phyloP scores from a whole-genome alignment of 2,113 vertebrate species.

The Cottus gobio region DNA sequence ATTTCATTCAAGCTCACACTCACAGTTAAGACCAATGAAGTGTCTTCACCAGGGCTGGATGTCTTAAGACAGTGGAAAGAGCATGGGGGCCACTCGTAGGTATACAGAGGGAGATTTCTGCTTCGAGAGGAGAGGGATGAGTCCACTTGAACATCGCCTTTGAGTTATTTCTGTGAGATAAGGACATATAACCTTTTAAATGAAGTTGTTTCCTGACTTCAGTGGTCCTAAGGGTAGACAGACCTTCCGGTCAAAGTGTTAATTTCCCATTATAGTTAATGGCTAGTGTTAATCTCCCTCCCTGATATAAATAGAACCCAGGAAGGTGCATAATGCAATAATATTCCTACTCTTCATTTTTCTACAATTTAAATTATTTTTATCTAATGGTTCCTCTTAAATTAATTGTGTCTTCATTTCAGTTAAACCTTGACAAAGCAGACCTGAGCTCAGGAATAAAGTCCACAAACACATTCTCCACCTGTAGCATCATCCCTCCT shows the following conservation, averaged over 20 bases:
- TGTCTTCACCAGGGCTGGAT: neutral
- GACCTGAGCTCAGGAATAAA: neutral
- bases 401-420: conserved; percentile 8
- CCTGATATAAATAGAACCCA: conserved; percentile 48
- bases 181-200: conserved; percentile 12
- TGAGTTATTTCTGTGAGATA: neutral
- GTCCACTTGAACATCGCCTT: neutral
- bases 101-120: neutral
- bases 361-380: conserved; percentile 27
- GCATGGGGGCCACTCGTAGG: neutral
- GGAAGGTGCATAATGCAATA: conserved; percentile 39
- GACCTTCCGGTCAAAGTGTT: conserved; percentile 39
- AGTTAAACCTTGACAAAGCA: conserved; percentile 1
- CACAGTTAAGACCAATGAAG: neutral
- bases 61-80: neutral
- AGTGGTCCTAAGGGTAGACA: neutral
- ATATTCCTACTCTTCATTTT: conserved; percentile 38
- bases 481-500: neutral
- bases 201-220: conserved; percentile 21
- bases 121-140: neutral
- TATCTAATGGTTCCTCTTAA: conserved; percentile 21
- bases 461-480: neutral
- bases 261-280: conserved; percentile 53
- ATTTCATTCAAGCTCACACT: conserved; percentile 14
- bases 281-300: conserved; percentile 43